Evolutionary conservation across 1,140 invertebrate species (phyloP).

Genomic region (Drosophila guanche): DNA sequence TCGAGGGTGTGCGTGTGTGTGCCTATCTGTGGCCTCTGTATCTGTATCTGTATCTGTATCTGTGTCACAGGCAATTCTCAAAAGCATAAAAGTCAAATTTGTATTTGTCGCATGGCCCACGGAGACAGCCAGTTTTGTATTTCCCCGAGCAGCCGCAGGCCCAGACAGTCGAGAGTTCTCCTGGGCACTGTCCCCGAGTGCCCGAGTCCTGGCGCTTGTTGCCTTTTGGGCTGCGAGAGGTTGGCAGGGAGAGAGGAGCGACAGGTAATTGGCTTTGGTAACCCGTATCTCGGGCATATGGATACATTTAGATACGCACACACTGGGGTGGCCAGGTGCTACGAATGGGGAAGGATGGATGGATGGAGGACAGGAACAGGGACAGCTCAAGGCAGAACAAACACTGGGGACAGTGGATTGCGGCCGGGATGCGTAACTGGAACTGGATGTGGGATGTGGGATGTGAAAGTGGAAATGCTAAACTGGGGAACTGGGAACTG

Average conservation of each 20-base stretch:
- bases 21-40: conserved; percentile 16
- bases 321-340: conserved; percentile 21
- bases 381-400: conserved; percentile 7
- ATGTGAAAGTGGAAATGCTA: conserved; percentile 2
- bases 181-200: background rate
- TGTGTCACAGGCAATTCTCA: conserved; percentile 78
- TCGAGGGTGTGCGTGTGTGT: conserved; percentile 20
- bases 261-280: conserved; percentile 75
- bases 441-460: conserved; percentile 1
- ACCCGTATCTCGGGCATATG: conserved; percentile 66
- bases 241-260: conserved; percentile 17
- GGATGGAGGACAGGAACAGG: background rate
- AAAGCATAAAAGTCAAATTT: conserved; percentile 82
- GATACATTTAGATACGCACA: conserved; percentile 70
- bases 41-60: conserved; percentile 45
- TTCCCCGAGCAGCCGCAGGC: conserved; percentile 59
- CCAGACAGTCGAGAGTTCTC: conserved; percentile 13
- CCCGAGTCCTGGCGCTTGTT: background rate
- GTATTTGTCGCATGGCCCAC: conserved; percentile 76
- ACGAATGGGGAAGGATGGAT: background rate
- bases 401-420: conserved; percentile 1
- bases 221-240: background rate
- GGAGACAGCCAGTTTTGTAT: conserved; percentile 63
- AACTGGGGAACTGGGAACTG: background rate
- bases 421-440: conserved; percentile 13